Evolutionary conservation across 2,113 vertebrate species (phyloP).

Genomic region (Rhynchomys soricoides): DNA sequence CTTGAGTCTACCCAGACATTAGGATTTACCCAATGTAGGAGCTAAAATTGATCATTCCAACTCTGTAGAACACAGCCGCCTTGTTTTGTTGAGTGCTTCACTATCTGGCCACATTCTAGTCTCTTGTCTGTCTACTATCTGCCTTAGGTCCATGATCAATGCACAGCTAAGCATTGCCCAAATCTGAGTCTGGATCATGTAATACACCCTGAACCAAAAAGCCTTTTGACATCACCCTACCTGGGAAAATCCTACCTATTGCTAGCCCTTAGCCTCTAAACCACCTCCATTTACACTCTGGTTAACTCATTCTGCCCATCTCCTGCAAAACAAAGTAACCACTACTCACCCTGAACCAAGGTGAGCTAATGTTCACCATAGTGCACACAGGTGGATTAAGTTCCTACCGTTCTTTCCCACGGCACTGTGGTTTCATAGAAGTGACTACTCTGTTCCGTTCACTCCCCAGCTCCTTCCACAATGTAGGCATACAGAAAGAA

Average conservation of each 20-base stretch:
- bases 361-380: too few relatives aligned
- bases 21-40: background rate
- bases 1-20: background rate
- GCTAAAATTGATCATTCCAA: background rate
- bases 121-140: background rate
- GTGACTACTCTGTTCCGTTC: background rate
- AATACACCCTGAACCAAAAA: background rate
- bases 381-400: background rate
- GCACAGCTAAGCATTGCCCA: background rate
- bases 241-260: background rate
- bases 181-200: background rate
- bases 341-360: background rate
- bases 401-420: background rate
- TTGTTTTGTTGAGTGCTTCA: background rate
- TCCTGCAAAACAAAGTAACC: background rate
- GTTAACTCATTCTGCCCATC: background rate
- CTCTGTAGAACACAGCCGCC: background rate
- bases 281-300: background rate
- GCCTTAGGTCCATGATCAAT: background rate
- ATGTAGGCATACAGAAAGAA: background rate
- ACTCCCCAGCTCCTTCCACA: background rate
- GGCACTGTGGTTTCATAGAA: background rate
- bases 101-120: background rate
- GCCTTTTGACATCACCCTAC: background rate
- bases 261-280: background rate